Base-by-base conservation (phyloP, 1,140 invertebrate species). In the Musca vetustissima region DNA sequence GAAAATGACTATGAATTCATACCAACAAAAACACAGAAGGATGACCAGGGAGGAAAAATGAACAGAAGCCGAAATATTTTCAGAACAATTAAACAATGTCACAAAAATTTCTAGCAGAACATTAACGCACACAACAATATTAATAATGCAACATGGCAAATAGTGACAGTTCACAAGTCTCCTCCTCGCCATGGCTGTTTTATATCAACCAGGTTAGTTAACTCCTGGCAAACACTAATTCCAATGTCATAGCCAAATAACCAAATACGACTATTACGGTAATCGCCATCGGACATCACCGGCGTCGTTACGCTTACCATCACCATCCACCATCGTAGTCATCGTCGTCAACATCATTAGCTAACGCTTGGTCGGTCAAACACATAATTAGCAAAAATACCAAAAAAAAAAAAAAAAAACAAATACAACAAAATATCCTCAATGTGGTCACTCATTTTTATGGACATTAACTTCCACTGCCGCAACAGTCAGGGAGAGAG, bases 91-190 rank as follows among this genome's bases (percentile, higher is more conserved):
- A 61, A 61, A 61, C 57, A 61, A 61, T 61, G 57, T 61, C 57
- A 61, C 57, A 36, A 61, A 61, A 61, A 61, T 7, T 43, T 28
- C 36, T 43, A 61, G 21, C n/a, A n/a, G n/a, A n/a, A 32, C 57
- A 61, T 61, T 61, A 36, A 61, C 28, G 36, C 57, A 36, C 32
- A 59, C 36, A 43, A 43, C 36, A 43, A 36, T 61, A 61, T 61
- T 61, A 61, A 61, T 61, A 61, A 61, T 61, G 57, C 57, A 61
- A 61, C 57, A 61, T 61, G 57, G 57, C 57, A 61, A n/a, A 17
- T 21, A 61, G 28, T 61, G 57, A 61, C 57, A 61, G 57, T 28
- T 32, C 57, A 28, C 25, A 61, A 36, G 9, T 3, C 17, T 19
- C 28, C 17, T n/a, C n/a, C 4, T n/a, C 7, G 32, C 9, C 28